phyloP scores from a whole-genome alignment of 2,888 invertebrate species.

The Vanessa cardui region DNA sequence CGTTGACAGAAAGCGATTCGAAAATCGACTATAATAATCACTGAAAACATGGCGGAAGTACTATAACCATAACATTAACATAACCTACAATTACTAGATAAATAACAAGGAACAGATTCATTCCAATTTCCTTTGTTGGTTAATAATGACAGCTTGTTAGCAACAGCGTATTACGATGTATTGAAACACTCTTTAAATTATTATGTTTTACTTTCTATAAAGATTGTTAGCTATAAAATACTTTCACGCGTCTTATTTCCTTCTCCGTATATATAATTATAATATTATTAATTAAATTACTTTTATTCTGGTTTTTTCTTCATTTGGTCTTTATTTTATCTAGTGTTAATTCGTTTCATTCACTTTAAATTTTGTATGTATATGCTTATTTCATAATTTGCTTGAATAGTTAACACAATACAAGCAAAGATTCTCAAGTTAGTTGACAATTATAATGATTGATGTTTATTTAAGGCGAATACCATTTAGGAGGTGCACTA shows the following conservation, averaged over 20 bases:
- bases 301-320: too few species aligned
- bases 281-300: neutral
- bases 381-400: too few species aligned
- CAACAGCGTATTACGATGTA: constrained; percentile 4
- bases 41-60: neutral
- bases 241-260: constrained; percentile 38
- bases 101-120: constrained; percentile 23
- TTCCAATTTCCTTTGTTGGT: constrained; percentile 32
- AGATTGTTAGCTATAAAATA: constrained; percentile 29
- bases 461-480: too few species aligned
- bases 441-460: too few species aligned
- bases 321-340: too few species aligned
- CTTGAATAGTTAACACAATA: too few species aligned
- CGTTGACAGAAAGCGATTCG: too few species aligned
- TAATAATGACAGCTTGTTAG: constrained; percentile 21
- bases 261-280: constrained; percentile 1
- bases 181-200: constrained; percentile 33
- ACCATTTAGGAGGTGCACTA: too few species aligned
- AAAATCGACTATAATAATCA: constrained; percentile 6
- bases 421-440: too few species aligned
- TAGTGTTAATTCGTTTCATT: too few species aligned
- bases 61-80: constrained; percentile 15
- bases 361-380: too few species aligned
- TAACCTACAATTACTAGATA: constrained; percentile 34
- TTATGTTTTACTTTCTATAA: constrained; percentile 45